Evolutionary conservation across 2,888 invertebrate species (phyloP), one percentile per base, ranked within the genome.

Genomic region (Macaria notata): DNA sequence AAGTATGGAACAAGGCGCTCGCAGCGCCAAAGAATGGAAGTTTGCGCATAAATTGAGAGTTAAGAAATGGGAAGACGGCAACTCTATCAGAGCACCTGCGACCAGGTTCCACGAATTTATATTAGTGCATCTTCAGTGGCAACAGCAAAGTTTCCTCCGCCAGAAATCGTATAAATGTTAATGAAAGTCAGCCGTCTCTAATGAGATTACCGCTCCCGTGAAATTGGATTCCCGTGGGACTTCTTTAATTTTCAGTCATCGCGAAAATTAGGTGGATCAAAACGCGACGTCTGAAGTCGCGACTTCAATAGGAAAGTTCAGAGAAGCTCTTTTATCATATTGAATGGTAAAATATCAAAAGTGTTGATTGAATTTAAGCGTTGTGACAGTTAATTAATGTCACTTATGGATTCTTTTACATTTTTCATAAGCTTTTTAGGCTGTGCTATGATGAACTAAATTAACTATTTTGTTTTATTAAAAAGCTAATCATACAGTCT

Each of bases 151-250:
- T 86, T 86, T 81, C 73, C 78, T 76, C 74, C 72, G 70, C 71
- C 75, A 76, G 83, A 87, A 83, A 85, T 86, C 85, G 80, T 84
- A 88, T 88, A 88, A 89, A 90, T 87, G 85, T 84, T 90, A 89
- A 89, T 89, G 88, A 89, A 90, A 83, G 82, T 81, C 84, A 88
- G 87, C 80, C 83, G 81, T 79, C 79, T 76, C 84, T 89, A 90
- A 89, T 87, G 83, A 88, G 87, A 88, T 91, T 91, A 89, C 83
- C 78, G 82, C 76, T 83, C 77, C 83, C 81, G 84, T 85, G 83
- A 86, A 88, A 89, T 89, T 89, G 85, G 84, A 87, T 87, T 83
- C 83, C 71, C 84, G 79, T 78, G 81, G 77, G 86, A 86, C 83
- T 88, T 87, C 88, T 88, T 89, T 84, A 88, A 88, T 88, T 88